A percentile compares a stretch with the other conserved stretches of the same genome.
phyloP scores from a whole-genome alignment of 2,888 invertebrate species.

The Osmoderma eremita region DNA sequence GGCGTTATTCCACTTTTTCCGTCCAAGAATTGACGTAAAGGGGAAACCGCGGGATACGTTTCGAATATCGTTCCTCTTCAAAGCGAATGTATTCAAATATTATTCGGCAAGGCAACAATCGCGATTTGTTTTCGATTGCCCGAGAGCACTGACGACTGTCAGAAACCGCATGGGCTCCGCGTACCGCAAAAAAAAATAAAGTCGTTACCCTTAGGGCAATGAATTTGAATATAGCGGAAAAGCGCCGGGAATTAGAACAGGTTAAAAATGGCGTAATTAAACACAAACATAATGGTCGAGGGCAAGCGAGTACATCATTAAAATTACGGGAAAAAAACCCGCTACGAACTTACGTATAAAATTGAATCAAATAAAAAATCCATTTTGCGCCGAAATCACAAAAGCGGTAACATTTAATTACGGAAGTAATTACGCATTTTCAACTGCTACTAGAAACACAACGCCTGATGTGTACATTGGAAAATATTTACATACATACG shows the following conservation, averaged over 20 bases:
- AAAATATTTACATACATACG: no score
- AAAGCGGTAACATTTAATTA: conserved; percentile 42
- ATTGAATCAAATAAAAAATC: conserved; percentile 42
- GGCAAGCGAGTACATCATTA: conserved; percentile 39
- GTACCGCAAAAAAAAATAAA: conserved; percentile 16
- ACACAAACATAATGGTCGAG: conserved; percentile 37
- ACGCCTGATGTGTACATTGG: no score
- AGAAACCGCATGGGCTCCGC: neutral
- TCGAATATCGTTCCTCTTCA: neutral
- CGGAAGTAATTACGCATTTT: conserved; percentile 39
- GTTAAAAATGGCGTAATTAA: conserved; percentile 41
- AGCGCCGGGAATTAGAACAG: conserved; percentile 21
- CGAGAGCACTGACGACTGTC: neutral
- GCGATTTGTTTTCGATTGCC: conserved; percentile 8
- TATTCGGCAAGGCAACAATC: conserved; percentile 1
- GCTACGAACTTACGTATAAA: conserved; percentile 15
- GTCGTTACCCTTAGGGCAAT: conserved; percentile 28
- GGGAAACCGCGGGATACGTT: no score
- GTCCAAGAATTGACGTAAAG: no score
- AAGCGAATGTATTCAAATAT: conserved; percentile 16
- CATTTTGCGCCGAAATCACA: conserved; percentile 36
- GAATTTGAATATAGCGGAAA: conserved; percentile 29
- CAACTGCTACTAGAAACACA: neutral
- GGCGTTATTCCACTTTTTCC: no score
- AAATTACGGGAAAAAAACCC: conserved; percentile 28